Percentiles rank a stretch among this genome's conserved stretches.
Conservation (phyloP, 2,888 invertebrate species). For the Drosophila subquinaria region DNA sequence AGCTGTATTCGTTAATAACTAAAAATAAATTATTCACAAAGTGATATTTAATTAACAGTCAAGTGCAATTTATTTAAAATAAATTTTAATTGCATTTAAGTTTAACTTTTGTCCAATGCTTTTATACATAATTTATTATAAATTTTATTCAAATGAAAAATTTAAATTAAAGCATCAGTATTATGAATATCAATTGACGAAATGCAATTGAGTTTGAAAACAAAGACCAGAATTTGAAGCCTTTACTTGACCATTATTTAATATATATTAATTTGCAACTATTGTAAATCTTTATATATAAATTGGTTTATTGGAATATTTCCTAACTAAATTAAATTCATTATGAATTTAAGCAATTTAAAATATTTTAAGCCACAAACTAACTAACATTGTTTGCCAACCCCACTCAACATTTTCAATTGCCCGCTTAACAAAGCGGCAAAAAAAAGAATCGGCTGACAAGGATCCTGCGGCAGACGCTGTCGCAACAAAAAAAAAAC, state of each 20-base stretch:
- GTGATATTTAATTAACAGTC: neutral
- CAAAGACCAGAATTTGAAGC: too few relatives aligned
- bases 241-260: too few relatives aligned
- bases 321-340: neutral
- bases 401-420: slow-evolving; percentile 20
- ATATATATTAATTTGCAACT: too few relatives aligned
- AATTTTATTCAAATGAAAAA: neutral
- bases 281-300: too few relatives aligned
- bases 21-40: neutral
- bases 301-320: neutral
- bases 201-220: too few relatives aligned
- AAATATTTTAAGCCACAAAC: neutral
- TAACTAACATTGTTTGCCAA: slow-evolving; percentile 27
- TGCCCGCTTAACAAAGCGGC: slow-evolving; percentile 21
- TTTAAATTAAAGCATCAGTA: neutral
- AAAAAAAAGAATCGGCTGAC: slow-evolving; percentile 55
- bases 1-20: neutral
- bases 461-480: slow-evolving; percentile 60
- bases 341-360: neutral
- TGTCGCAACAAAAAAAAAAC: slow-evolving; percentile 28
- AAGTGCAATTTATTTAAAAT: neutral
- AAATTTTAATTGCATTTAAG: neutral
- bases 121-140: neutral
- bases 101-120: neutral
- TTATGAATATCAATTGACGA: too few relatives aligned